A percentile compares a stretch with the other conserved stretches of the same genome.
Evolutionary conservation across 2,888 invertebrate species (phyloP).

Genomic region (Limnephilus lunatus): DNA sequence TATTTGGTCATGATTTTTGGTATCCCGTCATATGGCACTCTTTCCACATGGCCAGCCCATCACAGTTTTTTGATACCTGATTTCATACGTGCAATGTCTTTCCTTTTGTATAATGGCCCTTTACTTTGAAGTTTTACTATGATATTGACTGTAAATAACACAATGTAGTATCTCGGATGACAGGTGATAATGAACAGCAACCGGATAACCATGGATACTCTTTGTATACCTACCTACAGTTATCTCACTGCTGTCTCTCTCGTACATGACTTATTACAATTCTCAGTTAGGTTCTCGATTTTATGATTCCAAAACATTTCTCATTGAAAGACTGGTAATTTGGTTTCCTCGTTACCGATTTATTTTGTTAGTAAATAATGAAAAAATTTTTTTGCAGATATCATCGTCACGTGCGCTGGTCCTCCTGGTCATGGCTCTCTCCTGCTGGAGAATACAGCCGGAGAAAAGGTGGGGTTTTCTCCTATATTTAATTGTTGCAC

Average conservation of each 20-base stretch:
- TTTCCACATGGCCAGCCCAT: neutral
- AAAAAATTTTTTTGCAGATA: constrained; percentile 76
- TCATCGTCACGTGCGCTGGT: constrained; percentile 86
- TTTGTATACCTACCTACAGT: too few species aligned
- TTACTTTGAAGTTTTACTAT: too few species aligned
- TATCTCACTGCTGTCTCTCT: too few species aligned
- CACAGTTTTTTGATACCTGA: neutral
- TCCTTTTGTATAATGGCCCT: too few species aligned
- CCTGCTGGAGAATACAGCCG: constrained; percentile 88
- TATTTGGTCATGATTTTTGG: neutral
- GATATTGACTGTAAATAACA: too few species aligned
- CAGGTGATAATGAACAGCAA: too few species aligned
- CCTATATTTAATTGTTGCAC: neutral
- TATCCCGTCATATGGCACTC: neutral
- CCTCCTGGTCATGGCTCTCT: constrained; percentile 93
- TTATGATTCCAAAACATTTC: too few species aligned
- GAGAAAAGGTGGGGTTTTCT: constrained; percentile 81
- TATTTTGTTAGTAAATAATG: constrained; percentile 76
- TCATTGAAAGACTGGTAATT: neutral
- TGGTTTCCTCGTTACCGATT: neutral
- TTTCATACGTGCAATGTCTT: too few species aligned
- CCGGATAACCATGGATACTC: too few species aligned
- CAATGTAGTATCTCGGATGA: too few species aligned
- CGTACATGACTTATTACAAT: too few species aligned
- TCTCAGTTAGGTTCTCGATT: too few species aligned